Evolutionary conservation across 2,888 invertebrate species (phyloP).

Genomic region (Schizaphis graminum): DNA sequence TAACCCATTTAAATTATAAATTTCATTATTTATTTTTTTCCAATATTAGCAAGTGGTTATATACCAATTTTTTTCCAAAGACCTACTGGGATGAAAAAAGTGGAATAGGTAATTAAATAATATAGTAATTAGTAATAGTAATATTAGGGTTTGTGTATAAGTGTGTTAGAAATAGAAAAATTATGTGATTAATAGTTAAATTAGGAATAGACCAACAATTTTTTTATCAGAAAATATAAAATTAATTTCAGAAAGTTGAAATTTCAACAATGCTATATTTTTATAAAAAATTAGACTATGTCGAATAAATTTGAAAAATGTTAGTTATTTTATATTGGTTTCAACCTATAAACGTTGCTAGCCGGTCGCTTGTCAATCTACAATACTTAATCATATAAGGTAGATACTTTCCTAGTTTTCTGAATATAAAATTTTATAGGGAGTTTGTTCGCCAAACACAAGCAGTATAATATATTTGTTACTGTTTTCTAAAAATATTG

Average conservation of each 20-base stretch:
- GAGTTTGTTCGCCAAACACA: neutral
- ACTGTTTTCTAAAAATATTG: neutral
- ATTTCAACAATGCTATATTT: neutral
- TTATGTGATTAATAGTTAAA: neutral
- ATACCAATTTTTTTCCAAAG: neutral
- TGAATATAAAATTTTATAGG: neutral
- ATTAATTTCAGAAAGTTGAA: neutral
- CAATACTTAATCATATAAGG: neutral
- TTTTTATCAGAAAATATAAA: neutral
- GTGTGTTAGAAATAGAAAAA: neutral
- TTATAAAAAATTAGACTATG: neutral
- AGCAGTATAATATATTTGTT: neutral
- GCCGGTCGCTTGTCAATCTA: neutral
- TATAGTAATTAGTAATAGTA: neutral
- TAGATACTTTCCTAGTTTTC: neutral
- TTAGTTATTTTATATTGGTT: neutral
- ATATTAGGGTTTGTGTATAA: neutral
- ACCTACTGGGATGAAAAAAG: neutral
- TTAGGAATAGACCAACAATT: neutral
- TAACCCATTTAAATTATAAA: neutral
- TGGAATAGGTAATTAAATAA: neutral
- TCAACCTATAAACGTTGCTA: neutral
- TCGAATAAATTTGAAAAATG: neutral
- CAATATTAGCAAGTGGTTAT: neutral
- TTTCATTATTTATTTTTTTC: no score